phyloP scores from a whole-genome alignment of 2,888 invertebrate species.

The Apamea sordens region DNA sequence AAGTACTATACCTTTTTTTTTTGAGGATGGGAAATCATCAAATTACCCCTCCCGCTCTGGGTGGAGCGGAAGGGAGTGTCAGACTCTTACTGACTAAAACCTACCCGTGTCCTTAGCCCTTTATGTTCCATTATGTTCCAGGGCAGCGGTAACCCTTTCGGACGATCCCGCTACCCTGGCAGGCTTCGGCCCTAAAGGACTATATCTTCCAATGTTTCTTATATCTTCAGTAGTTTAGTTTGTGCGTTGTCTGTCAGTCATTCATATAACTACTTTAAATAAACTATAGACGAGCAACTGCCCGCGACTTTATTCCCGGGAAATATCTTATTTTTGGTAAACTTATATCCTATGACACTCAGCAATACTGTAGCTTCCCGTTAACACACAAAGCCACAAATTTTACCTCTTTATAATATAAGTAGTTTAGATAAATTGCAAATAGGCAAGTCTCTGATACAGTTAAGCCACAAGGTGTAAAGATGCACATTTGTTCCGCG shows the following conservation, averaged over 20 bases:
- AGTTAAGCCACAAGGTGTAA: conserved; percentile 69
- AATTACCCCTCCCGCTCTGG: no score
- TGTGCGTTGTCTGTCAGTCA: background rate
- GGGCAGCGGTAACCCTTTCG: no score
- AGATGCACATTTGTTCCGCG: conserved; percentile 63
- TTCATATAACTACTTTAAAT: background rate
- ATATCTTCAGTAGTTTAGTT: background rate
- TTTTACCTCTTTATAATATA: background rate
- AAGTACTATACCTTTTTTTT: background rate
- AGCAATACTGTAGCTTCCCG: background rate
- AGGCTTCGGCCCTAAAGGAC: no score
- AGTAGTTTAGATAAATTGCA: background rate
- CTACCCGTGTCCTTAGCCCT: no score
- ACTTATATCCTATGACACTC: background rate
- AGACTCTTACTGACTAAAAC: no score
- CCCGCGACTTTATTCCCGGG: background rate
- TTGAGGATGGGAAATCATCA: no score
- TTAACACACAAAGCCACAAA: background rate
- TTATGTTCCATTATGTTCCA: no score
- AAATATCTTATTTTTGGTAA: background rate
- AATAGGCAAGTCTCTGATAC: conserved; percentile 19
- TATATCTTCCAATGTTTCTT: background rate
- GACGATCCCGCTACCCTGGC: no score
- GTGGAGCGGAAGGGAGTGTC: no score
- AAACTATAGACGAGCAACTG: background rate